A percentile compares a stretch with the other conserved stretches of the same genome.
These are phyloP conservation scores for Deilephila elpenor DNA, from an alignment of 2,888 invertebrate species.

Conservation along the genomic window DNA sequence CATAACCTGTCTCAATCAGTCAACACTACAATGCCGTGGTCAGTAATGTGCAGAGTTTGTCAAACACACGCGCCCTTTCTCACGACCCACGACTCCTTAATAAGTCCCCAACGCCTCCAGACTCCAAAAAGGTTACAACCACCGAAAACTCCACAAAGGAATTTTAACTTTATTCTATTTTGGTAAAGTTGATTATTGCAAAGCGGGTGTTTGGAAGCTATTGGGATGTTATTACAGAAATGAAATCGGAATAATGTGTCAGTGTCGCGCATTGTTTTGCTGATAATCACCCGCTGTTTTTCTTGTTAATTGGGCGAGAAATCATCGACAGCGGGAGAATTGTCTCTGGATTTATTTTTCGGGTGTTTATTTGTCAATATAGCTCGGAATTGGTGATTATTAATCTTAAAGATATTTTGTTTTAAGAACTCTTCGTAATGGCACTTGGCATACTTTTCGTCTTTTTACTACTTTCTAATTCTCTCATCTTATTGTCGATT, in stretches of 20 bases:
- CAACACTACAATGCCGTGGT: slow-evolving; percentile 49
- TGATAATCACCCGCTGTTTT: slow-evolving; percentile 72
- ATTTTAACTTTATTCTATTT: slow-evolving; percentile 6
- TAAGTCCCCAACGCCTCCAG: slow-evolving; percentile 56
- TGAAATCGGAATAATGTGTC: slow-evolving; percentile 74
- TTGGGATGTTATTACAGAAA: slow-evolving; percentile 38
- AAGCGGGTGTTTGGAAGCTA: slow-evolving; percentile 25
- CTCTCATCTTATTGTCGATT: too few relatives aligned
- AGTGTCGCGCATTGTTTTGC: slow-evolving; percentile 65
- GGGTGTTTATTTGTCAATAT: neutral
- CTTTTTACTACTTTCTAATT: too few relatives aligned
- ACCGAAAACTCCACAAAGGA: slow-evolving; percentile 9
- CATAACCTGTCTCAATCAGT: slow-evolving; percentile 56
- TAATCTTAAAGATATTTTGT: too few relatives aligned
- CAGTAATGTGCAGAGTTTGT: slow-evolving; percentile 47
- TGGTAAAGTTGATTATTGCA: neutral
- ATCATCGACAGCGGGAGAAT: slow-evolving; percentile 60
- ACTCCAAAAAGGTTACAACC: slow-evolving; percentile 29
- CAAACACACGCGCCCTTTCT: slow-evolving; percentile 58
- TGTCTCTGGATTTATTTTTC: slow-evolving; percentile 36
- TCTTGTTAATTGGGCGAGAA: slow-evolving; percentile 80
- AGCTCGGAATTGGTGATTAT: too few relatives aligned
- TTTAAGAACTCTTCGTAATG: too few relatives aligned
- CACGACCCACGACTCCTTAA: slow-evolving; percentile 52
- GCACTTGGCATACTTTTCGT: too few relatives aligned